Evolutionary conservation across 2,888 invertebrate species (phyloP).

Genomic region (Acrocyrtus sp.): DNA sequence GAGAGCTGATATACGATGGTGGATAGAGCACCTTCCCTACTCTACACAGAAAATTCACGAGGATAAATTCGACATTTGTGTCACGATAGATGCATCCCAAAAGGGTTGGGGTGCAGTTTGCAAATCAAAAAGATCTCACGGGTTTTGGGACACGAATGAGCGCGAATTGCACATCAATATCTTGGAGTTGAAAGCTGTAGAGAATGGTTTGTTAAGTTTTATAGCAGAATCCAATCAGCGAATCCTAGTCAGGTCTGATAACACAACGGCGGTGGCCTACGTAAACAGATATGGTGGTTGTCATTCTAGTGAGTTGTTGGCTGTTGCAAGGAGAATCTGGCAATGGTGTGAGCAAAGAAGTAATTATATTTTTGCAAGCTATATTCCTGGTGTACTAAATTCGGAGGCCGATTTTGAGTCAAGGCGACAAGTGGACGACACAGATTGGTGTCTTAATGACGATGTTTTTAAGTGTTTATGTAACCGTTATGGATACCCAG

Average conservation of each 20-base stretch:
- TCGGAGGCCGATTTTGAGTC: conserved; percentile 28
- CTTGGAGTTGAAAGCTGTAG: not conserved
- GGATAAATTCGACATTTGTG: no score
- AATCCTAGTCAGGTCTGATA: not conserved
- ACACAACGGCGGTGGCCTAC: conserved; percentile 12
- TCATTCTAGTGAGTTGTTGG: not conserved
- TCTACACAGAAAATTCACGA: no score
- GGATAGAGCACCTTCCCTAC: no score
- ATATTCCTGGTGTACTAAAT: conserved; percentile 25
- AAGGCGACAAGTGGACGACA: not conserved
- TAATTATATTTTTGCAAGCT: conserved; percentile 36
- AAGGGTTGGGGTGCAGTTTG: no score
- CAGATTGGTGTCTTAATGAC: conserved; percentile 20
- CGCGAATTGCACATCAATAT: no score
- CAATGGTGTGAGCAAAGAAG: conserved; percentile 19
- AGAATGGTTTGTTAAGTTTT: not conserved
- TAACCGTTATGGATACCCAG: conserved; percentile 10
- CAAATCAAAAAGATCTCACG: no score
- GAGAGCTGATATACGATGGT: no score
- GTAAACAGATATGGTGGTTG: conserved; percentile 43
- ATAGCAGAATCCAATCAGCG: not conserved
- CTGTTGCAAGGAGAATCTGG: conserved; percentile 34
- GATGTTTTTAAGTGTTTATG: not conserved
- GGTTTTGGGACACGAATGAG: no score
- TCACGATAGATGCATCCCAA: no score